These are phyloP conservation scores for Esox lucius DNA, from an alignment of 2,797 vertebrate genomes.

Conservation along the genomic window DNA sequence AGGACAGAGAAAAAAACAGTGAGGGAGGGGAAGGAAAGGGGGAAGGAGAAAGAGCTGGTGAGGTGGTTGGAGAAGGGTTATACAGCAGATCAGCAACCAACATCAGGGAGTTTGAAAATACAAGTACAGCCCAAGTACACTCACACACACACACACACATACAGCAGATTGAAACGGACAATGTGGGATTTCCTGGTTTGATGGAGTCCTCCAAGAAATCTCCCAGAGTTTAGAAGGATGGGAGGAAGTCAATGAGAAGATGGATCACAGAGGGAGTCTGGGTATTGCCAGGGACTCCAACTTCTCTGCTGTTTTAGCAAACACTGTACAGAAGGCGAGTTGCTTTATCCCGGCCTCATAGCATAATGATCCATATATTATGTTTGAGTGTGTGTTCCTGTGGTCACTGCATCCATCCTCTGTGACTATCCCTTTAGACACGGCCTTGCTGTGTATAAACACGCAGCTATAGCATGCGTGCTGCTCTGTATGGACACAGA, in stretches of 20 bases:
- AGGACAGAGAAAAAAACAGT: constrained; percentile 34
- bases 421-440: neutral
- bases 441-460: neutral
- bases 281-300: constrained; percentile 52
- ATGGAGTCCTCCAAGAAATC: constrained; percentile 55
- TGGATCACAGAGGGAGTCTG: constrained; percentile 48
- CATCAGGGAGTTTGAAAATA: constrained; percentile 11
- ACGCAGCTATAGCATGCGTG: neutral
- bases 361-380: neutral
- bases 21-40: constrained; percentile 12
- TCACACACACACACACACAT: constrained; percentile 11
- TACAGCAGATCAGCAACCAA: constrained; percentile 13
- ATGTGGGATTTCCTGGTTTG: constrained; percentile 48
- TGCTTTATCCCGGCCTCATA: constrained; percentile 24
- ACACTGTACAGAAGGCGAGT: constrained; percentile 51
- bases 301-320: constrained; percentile 62
- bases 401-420: neutral
- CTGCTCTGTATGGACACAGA: neutral
- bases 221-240: constrained; percentile 44
- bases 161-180: constrained; percentile 37
- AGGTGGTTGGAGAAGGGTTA: constrained; percentile 5
- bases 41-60: neutral
- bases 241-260: constrained; percentile 38
- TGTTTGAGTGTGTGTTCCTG: neutral
- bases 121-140: neutral